Evolutionary conservation across 2,888 invertebrate species (phyloP).

Genomic region (Sarcophaga carnaria): DNA sequence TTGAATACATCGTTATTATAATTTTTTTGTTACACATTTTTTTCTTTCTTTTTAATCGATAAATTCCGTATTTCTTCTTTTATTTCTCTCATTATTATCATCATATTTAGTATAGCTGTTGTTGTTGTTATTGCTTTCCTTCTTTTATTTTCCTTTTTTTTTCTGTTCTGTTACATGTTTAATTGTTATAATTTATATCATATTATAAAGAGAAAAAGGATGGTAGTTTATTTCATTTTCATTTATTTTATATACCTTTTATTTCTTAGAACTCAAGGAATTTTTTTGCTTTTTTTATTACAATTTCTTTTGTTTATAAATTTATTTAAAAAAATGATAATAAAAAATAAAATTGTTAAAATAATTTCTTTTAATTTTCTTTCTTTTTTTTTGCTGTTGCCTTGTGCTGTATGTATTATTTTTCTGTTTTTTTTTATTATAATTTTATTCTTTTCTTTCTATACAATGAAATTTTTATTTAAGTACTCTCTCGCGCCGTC

Average conservation of each 20-base stretch:
- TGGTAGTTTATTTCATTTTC: no score
- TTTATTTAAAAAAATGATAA: slow-evolving; percentile 21
- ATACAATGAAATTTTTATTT: slow-evolving; percentile 56
- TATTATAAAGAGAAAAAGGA: background rate
- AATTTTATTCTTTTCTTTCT: slow-evolving; percentile 22
- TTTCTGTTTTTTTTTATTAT: slow-evolving; percentile 27
- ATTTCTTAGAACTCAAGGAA: slow-evolving; percentile 33
- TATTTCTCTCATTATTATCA: slow-evolving; percentile 16
- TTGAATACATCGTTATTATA: background rate
- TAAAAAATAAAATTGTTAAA: slow-evolving; percentile 15
- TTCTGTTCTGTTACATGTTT: background rate
- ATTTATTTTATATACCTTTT: slow-evolving; percentile 19
- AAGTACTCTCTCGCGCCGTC: slow-evolving; percentile 70
- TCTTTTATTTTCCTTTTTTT: background rate
- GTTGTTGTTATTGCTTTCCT: slow-evolving; percentile 24
- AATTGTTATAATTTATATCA: background rate
- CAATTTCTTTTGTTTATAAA: slow-evolving; percentile 28
- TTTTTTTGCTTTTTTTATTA: slow-evolving; percentile 31
- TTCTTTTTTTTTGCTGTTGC: slow-evolving; percentile 44
- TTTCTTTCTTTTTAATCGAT: slow-evolving; percentile 30
- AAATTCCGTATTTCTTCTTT: slow-evolving; percentile 32
- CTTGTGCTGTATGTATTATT: slow-evolving; percentile 45
- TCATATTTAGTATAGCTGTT: background rate
- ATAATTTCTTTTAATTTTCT: slow-evolving; percentile 39
- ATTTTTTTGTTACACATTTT: background rate